Evolutionary conservation across 1,140 invertebrate genomes (phyloP), one percentile per base, ranked within the genome.

Genomic region (Brachionus calyciflorus): DNA sequence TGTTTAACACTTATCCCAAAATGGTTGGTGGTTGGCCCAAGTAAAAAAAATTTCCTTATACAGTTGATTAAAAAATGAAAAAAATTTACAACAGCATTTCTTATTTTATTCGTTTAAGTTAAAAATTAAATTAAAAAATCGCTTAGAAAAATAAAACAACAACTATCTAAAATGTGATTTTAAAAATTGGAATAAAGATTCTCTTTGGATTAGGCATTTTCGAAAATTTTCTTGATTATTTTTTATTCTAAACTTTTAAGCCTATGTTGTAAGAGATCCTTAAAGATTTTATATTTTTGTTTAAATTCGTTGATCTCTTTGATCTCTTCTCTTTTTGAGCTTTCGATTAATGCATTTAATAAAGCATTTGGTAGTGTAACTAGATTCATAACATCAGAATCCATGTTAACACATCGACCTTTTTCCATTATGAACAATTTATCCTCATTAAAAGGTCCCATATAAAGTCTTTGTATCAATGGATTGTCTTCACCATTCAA

Each of bases 381-480:
- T 33, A 73, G 51, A 37, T 49, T 55, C 30, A 41, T 55, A n/a
- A 73, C 46, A 51, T 73, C 69, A 3, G 30, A 28, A 41, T 55
- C 37, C 46, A 73, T 55, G 28, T 49, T 19, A 3, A 49, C 28
- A 17, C 28, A 21, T 17, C 46, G 69, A 30, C 69, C 69, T 26
- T 73, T 73, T 51, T 73, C 69, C 69, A 73, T 73, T 19, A 73
- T 73, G 24, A 73, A 73, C 24, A 73, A 37, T 73, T 55, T 49
- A 24, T 73, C 51, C 46, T 73, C 69, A 37, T 73, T 55, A 51
- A 73, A 73, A 7, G 69, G 69, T 3, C 69, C 69, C 69, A 73
- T 73, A 24, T 40, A 73, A 21, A 73, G 44, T 14, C 69, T 30
- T 37, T 73, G 69, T 37, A 73, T 51, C 17, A 73, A 37, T 37